phyloP scores from a whole-genome alignment of 2,797 vertebrate species.

The Molossus molossus region DNA sequence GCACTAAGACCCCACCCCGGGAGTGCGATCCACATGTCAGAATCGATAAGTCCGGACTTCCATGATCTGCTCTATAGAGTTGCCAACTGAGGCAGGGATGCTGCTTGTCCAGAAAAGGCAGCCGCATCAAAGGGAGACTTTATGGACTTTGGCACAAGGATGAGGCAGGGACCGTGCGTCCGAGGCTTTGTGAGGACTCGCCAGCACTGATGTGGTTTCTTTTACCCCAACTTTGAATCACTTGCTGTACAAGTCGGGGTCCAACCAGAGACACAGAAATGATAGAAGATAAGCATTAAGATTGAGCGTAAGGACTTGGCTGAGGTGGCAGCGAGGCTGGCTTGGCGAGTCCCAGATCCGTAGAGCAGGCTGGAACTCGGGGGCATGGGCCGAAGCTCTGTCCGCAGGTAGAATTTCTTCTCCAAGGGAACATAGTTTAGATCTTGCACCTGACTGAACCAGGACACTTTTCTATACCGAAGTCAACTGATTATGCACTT shows the following conservation, averaged over 20 bases:
- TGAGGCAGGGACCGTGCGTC: constrained; percentile 66
- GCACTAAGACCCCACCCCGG: constrained; percentile 32
- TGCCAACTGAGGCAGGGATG: constrained; percentile 86
- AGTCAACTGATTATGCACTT: background rate
- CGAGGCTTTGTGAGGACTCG: constrained; percentile 64
- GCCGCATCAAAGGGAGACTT: constrained; percentile 70
- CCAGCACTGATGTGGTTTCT: constrained; percentile 76
- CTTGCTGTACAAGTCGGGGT: background rate
- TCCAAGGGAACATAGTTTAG: background rate
- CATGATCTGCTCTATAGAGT: constrained; percentile 73
- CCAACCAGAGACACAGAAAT: background rate
- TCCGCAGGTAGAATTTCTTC: background rate
- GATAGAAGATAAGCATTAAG: background rate
- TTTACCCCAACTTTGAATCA: constrained; percentile 56
- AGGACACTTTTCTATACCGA: background rate
- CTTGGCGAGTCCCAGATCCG: background rate
- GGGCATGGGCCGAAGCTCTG: background rate
- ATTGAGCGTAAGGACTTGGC: background rate
- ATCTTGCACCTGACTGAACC: background rate
- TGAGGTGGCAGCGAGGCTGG: background rate
- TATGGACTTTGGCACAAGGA: constrained; percentile 76
- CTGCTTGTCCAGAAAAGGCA: constrained; percentile 80
- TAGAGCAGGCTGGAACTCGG: background rate
- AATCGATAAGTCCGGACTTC: constrained; percentile 83
- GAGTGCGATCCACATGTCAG: constrained; percentile 88